Evolutionary conservation across 2,113 vertebrate genomes (phyloP), one percentile per base, ranked within the genome.

Genomic region (Oryzias woworae): DNA sequence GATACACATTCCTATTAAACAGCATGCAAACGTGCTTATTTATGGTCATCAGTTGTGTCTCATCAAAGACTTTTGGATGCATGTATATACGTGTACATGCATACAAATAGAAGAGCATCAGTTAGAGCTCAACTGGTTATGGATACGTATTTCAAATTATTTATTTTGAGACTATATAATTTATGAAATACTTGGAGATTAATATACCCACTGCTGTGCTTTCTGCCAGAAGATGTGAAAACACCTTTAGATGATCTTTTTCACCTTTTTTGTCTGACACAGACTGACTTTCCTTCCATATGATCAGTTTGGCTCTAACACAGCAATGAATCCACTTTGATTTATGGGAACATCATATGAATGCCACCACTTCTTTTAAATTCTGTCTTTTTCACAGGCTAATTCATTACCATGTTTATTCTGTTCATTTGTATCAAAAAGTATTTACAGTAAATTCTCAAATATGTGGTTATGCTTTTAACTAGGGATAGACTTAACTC

Each of bases 381-480:
- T 5, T 59, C 60, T 42, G 59, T 53, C 18, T 54, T 36, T 45
- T 76, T 66, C 56, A 20, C 55, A 3, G 4, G 18, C 45, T 41
- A 53, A 68, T 52, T 28, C 58, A 49, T 69, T 41, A 52, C 18
- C 48, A 5, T 66, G 15, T 4, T 73, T 52, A 36, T 71, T 63
- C 4, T 62, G 12, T 70, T 36, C 62, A 22, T 62, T 31, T 59
- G 23, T 26, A 16, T 26, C 24, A 22, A 49, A 22, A 47, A 12
- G 2, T 24, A 23, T 67, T 62, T 49, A 47, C 55, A 60, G 51
- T 77, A 58, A 74, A 76, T 81, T 81, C 78, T 85, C 71, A 78
- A 69, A n/a, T 56, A 14, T 42, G 2, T 71, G 52, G 7, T 16
- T 28, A 8, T 2, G 13, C 31, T 4, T 62, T 59, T 4, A 44